phyloP scores from a whole-genome alignment of 1,140 invertebrate species.

The Drosophila paulistorum region DNA sequence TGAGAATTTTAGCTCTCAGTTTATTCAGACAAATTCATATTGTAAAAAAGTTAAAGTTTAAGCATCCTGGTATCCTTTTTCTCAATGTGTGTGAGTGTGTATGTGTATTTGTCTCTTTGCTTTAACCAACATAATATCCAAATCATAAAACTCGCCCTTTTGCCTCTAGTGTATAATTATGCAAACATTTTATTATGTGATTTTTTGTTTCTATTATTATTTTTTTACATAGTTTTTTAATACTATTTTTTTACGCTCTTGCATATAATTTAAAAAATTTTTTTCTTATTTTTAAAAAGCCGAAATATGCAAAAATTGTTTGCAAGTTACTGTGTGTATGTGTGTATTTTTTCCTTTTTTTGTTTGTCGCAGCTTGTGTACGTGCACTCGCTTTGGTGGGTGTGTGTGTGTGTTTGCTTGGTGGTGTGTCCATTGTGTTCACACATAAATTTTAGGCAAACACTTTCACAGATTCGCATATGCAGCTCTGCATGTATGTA shows the following conservation, averaged over 20 bases:
- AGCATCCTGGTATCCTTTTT: not conserved
- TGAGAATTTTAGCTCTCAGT: not conserved
- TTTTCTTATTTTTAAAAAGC: slow-evolving; percentile 62
- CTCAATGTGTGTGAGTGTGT: not conserved
- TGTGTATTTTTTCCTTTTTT: slow-evolving; percentile 32
- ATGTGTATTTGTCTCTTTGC: slow-evolving; percentile 1
- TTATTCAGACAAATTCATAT: not conserved
- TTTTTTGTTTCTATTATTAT: slow-evolving; percentile 25
- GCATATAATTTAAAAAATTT: slow-evolving; percentile 14
- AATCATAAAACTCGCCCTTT: slow-evolving; percentile 35
- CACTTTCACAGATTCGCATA: slow-evolving; percentile 41
- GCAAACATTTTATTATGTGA: slow-evolving; percentile 61
- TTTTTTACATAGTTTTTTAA: slow-evolving; percentile 30
- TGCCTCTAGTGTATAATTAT: slow-evolving; percentile 55
- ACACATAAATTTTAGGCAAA: slow-evolving; percentile 75
- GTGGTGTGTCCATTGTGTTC: slow-evolving; percentile 64
- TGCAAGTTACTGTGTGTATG: slow-evolving; percentile 18
- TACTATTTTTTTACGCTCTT: slow-evolving; percentile 36
- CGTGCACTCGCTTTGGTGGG: slow-evolving; percentile 2
- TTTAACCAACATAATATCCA: slow-evolving; percentile 13
- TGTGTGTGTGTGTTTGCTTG: slow-evolving; percentile 31
- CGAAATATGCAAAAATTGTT: slow-evolving; percentile 68
- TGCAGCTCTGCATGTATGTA: slow-evolving; percentile 7
- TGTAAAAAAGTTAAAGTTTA: not conserved
- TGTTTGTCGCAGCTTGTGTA: slow-evolving; percentile 48